phyloP scores from a whole-genome alignment of 2,797 vertebrate species.

The Acanthornis magna region DNA sequence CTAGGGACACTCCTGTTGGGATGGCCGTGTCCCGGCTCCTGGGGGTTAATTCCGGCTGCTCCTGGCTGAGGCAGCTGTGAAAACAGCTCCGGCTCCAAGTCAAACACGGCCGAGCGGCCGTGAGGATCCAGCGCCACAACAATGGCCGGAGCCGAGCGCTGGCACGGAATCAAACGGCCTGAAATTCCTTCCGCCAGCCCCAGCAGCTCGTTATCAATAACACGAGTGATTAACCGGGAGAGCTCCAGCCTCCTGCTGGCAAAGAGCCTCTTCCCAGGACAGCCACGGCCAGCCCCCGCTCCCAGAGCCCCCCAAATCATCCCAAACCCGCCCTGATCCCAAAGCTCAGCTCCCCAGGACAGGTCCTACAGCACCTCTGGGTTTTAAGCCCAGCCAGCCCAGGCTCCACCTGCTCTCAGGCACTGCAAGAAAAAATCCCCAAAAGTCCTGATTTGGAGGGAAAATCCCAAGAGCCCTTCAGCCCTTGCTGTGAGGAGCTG shows the following conservation, averaged over 20 bases:
- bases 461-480: accelerated
- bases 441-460: not conserved
- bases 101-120: constrained; percentile 47
- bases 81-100: constrained; percentile 64
- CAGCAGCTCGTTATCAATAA: not conserved
- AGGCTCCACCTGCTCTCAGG: not conserved
- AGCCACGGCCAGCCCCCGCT: not conserved
- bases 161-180: not conserved
- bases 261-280: not conserved
- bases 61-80: constrained; percentile 56
- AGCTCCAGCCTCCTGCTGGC: not conserved
- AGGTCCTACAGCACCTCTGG: not conserved
- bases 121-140: constrained; percentile 24
- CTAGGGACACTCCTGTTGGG: accelerated
- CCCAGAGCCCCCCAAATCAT: not conserved
- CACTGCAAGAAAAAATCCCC: accelerated
- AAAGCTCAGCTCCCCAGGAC: not conserved
- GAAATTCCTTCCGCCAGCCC: constrained; percentile 2
- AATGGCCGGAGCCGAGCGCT: constrained; percentile 12
- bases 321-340: not conserved
- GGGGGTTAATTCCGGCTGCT: constrained; percentile 48
- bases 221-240: not conserved
- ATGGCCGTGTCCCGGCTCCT: not conserved
- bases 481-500: not conserved
- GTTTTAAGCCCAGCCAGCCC: not conserved